Evolutionary conservation across 1,140 invertebrate genomes (phyloP), one percentile per base, ranked within the genome.

Genomic region (Nephotettix cincticeps): DNA sequence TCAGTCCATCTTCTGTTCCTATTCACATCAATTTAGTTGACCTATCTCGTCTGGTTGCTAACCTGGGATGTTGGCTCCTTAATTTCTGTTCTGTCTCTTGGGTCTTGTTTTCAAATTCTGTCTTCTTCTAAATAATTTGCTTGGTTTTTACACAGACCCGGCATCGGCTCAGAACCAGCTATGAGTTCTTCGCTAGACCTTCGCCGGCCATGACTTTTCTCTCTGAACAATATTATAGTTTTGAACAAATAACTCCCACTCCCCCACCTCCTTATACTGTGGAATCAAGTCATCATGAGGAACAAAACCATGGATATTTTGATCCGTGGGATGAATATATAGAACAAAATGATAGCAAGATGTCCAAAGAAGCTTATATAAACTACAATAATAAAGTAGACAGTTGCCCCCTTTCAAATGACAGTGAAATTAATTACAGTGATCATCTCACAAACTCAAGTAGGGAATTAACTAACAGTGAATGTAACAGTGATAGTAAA

Each of bases 311-410:
- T 69, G 56, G 45, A 63, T 76, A 73, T 77, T 61, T 78, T 74
- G 84, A 86, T 82, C 84, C 84, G 70, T 86, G 84, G 84, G 83
- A 85, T 75, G 83, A 84, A 76, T 84, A 84, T 77, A 80, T 84
- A 78, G 76, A 79, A 74, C 80, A 78, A 61, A 58, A 29, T 64
- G 17, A 27, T 19, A n/a, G n/a, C n/a, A 14, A 36, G 14, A 4
- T 14, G 14, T 14, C 32, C 32, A 36, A 36, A 36, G 27, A 65
- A 19, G 28, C 45, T 27, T 54, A 25, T 36, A 61, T 19, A 3
- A 27, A 71, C 25, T 28, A 72, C 40, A 30, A 40, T 68, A 17
- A 69, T 27, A 32, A 28, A 56, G 28, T 30, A 14, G 28, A 30
- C 17, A 64, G 32, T 69, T 71, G 56, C 28, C 51, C 61, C 58